Conservation (phyloP, 2,888 invertebrate genomes). For the Sisyra nigra region DNA sequence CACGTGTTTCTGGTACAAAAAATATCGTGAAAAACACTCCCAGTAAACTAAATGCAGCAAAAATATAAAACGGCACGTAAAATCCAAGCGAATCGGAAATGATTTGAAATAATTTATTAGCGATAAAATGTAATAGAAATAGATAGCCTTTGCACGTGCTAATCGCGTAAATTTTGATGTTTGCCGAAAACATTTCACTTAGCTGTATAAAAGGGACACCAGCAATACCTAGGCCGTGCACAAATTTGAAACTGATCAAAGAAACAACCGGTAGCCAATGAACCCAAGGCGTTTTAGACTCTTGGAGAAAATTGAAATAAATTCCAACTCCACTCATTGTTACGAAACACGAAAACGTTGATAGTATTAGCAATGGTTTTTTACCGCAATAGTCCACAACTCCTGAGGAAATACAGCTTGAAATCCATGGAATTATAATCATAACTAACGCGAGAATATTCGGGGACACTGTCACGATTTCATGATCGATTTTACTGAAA, state of each 20-base stretch:
- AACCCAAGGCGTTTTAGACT: not conserved
- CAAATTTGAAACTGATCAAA: slow-evolving; percentile 4
- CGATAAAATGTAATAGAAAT: slow-evolving; percentile 1
- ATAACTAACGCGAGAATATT: slow-evolving; percentile 1
- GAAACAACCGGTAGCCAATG: not conserved
- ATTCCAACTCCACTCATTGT: not conserved
- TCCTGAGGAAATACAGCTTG: not conserved
- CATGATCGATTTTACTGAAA: slow-evolving; percentile 1
- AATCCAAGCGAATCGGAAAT: slow-evolving; percentile 1
- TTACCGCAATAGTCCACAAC: slow-evolving; percentile 1
- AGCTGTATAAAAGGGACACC: slow-evolving; percentile 1
- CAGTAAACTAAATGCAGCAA: slow-evolving; percentile 3
- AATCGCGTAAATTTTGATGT: slow-evolving; percentile 1
- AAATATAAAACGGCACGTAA: slow-evolving; percentile 3
- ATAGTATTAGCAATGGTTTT: slow-evolving; percentile 1
- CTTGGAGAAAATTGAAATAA: not conserved
- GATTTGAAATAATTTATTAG: slow-evolving; percentile 3
- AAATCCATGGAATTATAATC: slow-evolving; percentile 2
- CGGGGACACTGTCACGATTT: not conserved
- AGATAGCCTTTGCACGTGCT: slow-evolving; percentile 2
- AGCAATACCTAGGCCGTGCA: slow-evolving; percentile 1
- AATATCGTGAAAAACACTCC: slow-evolving; percentile 4
- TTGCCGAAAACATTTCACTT: slow-evolving; percentile 2
- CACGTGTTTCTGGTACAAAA: slow-evolving; percentile 1
- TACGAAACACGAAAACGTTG: not conserved